Base-by-base conservation (phyloP, 2,113 vertebrate genomes). In the Fulmarus glacialis region DNA sequence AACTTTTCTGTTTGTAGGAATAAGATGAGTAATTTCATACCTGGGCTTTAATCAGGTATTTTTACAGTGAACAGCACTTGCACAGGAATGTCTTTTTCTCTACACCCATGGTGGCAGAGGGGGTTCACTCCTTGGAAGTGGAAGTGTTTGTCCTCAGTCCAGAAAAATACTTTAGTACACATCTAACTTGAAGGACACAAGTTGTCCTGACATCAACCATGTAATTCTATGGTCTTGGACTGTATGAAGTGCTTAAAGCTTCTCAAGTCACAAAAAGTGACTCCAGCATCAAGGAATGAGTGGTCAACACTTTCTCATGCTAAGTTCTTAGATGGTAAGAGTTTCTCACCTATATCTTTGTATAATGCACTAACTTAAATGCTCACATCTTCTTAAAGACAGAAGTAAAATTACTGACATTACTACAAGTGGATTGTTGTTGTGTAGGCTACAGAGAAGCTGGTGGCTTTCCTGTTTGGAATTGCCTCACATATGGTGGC, bases 391-490 rank as follows among this genome's bases (percentile, higher is more conserved):
- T 89, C 58, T 75, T 92, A 53, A 95, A 90, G 45, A 50, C 40
- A 15, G 29, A 20, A 67, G 7, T 74, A 72, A 63, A 87, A 58
- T 82, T n/a, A 82, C 0, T 9, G 21, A 23, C 5, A 5, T 40
- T 59, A 34, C 19, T 48, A 43, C n/a, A 70, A 70, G 42, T 34
- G 23, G 50, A 52, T 87, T 96, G 43, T 92, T 96, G 7, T 89
- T 87, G 29, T 95, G 32, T 86, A 98, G 98, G 97, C 97, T 96
- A 97, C 98, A 36, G 97, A 99, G 97, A 99, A 98, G 63, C 62
- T 99, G 94, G 98, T 99, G 43, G 98, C 98, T 67, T 99, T 99
- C 96, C 64, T 99, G 42, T 98, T 99, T 71, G 98, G 98, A 71
- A 84, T 98, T 82, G 95, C 98, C 8, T 99, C 98, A 3, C 98